A percentile compares a stretch with the other conserved stretches of the same genome.
phyloP scores from a whole-genome alignment of 2,888 invertebrate genomes.

The Odontocerum albicorne region DNA sequence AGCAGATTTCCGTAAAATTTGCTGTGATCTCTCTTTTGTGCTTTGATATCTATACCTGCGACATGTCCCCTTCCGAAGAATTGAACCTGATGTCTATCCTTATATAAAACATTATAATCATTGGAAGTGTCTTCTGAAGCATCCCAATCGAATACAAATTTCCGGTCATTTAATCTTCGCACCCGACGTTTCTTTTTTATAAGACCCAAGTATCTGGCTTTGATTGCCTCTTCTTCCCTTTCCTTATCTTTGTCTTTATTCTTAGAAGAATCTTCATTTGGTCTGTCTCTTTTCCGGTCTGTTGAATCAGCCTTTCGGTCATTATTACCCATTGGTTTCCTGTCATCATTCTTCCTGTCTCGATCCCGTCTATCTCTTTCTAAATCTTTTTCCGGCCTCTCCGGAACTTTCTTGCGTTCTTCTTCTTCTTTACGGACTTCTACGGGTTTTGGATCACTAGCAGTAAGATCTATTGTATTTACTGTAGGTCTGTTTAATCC shows the following conservation, averaged over 20 bases:
- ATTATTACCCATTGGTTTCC: conserved; percentile 51
- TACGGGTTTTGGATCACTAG: conserved; percentile 41
- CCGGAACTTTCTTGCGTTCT: conserved; percentile 51
- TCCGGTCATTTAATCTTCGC: conserved; percentile 92
- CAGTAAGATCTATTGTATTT: conserved; percentile 53
- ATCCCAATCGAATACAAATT: conserved; percentile 99
- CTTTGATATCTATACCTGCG: conserved; percentile 97
- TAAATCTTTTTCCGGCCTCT: conserved; percentile 53
- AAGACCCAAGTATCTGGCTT: conserved; percentile 92
- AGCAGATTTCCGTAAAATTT: conserved; percentile 96
- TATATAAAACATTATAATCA: conserved; percentile 96
- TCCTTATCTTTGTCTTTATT: conserved; percentile 86
- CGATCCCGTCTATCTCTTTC: conserved; percentile 56
- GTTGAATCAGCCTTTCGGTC: conserved; percentile 14
- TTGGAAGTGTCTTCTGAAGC: conserved; percentile 97
- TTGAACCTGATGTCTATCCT: conserved; percentile 95
- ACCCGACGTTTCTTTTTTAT: conserved; percentile 92
- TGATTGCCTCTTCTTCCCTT: conserved; percentile 92
- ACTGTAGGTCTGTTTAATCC: conserved; percentile 57
- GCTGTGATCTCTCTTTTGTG: conserved; percentile 92
- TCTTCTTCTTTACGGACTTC: conserved; percentile 46
- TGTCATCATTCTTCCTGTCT: conserved; percentile 49
- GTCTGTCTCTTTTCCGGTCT: conserved; percentile 34
- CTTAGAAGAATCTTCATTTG: conserved; percentile 54
- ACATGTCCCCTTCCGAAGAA: conserved; percentile 98